Percentiles rank a stretch among this genome's conserved stretches.
Conservation (phyloP, 2,888 invertebrate species). For the Mellilla xanthometata region DNA sequence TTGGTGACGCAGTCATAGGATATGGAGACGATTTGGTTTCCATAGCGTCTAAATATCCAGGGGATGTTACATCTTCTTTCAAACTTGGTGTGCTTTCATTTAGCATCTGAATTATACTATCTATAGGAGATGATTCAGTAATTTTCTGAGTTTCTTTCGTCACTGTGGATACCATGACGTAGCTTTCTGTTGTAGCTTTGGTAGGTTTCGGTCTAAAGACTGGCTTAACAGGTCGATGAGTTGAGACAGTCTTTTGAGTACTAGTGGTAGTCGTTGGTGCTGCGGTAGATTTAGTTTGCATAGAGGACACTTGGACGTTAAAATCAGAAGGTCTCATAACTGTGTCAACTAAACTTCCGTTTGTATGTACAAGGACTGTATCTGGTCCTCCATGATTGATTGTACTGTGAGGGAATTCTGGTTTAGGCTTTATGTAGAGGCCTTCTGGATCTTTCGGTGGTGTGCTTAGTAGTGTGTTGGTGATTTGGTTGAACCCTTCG, state of each 20-base stretch:
- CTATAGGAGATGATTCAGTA: conserved; percentile 67
- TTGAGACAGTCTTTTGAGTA: conserved; percentile 59
- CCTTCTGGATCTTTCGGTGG: conserved; percentile 71
- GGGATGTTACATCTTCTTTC: conserved; percentile 60
- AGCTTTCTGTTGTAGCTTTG: conserved; percentile 69
- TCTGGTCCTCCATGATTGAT: conserved; percentile 85
- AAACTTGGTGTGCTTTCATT: conserved; percentile 76
- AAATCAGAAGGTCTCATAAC: conserved; percentile 77
- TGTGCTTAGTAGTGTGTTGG: conserved; percentile 71
- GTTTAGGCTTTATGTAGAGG: conserved; percentile 55
- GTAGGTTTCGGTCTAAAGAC: conserved; percentile 81
- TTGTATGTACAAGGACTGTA: conserved; percentile 82
- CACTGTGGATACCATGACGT: conserved; percentile 81
- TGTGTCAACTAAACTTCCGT: conserved; percentile 81
- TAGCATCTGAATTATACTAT: conserved; percentile 85
- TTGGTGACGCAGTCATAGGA: conserved; percentile 50
- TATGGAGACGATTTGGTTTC: conserved; percentile 70
- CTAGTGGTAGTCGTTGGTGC: conserved; percentile 52
- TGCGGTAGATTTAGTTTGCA: conserved; percentile 74
- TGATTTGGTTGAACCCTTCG: conserved; percentile 81
- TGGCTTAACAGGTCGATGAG: conserved; percentile 74
- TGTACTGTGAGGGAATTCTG: conserved; percentile 78
- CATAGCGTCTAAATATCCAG: conserved; percentile 48
- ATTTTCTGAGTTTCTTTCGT: conserved; percentile 71
- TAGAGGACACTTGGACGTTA: conserved; percentile 70